phyloP scores from a whole-genome alignment of 2,888 invertebrate genomes.

The Eudasyphora cyanicolor region DNA sequence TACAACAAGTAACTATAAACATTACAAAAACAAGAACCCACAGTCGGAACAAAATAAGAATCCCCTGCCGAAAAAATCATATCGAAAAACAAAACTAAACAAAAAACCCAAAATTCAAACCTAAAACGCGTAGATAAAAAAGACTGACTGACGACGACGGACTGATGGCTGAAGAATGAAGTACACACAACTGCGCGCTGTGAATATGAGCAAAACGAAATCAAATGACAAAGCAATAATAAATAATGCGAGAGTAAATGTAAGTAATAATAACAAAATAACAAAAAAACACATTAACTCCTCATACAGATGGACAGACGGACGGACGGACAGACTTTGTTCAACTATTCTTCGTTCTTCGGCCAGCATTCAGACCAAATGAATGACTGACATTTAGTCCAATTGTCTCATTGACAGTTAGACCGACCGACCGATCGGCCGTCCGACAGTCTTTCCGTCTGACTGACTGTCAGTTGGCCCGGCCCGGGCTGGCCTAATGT shows the following conservation, averaged over 20 bases:
- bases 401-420: no score
- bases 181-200: neutral
- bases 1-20: constrained; percentile 14
- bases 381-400: constrained; percentile 8
- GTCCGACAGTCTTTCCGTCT: neutral
- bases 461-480: neutral
- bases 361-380: neutral
- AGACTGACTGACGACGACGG: neutral
- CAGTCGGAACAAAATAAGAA: no score
- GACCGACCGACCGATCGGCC: no score
- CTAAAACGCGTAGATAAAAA: constrained; percentile 20
- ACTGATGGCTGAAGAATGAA: constrained; percentile 19
- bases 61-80: no score
- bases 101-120: neutral
- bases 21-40: neutral
- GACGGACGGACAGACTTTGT: no score
- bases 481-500: neutral
- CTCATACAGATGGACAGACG: neutral
- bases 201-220: constrained; percentile 51
- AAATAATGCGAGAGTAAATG: constrained; percentile 14
- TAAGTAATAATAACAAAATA: constrained; percentile 26
- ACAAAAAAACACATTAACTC: constrained; percentile 12
- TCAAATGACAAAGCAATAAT: constrained; percentile 54
- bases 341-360: neutral
- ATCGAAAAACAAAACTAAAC: neutral